Evolutionary conservation across 2,888 invertebrate genomes (phyloP).

Genomic region (Eudasyphora cyanicolor): DNA sequence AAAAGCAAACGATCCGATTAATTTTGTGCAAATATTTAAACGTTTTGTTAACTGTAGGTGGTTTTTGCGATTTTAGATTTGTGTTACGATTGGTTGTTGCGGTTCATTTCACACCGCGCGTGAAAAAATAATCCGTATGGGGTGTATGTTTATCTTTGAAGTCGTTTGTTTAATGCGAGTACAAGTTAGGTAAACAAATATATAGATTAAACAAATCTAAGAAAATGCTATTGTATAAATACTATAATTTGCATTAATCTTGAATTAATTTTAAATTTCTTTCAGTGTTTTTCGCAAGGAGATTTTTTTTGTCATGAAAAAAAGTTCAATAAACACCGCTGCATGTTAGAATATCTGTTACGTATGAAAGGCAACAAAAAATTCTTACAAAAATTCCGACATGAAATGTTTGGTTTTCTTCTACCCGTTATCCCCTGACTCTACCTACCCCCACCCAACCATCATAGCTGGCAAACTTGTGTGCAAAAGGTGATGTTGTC

Average conservation of each 20-base stretch:
- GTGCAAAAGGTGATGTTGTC: conserved; percentile 58
- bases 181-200: not conserved
- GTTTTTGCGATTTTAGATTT: not conserved
- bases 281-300: conserved; percentile 42
- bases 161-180: not conserved
- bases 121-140: not conserved
- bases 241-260: not conserved
- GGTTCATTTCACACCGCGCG: not conserved
- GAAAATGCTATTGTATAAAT: not conserved
- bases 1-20: conserved; percentile 23
- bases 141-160: not conserved
- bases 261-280: not conserved
- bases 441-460: not conserved
- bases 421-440: not conserved
- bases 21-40: conserved; percentile 34
- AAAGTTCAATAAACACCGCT: conserved; percentile 64
- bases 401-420: conserved; percentile 57
- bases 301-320: conserved; percentile 29
- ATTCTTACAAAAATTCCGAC: conserved; percentile 63
- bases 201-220: not conserved
- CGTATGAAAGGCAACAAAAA: conserved; percentile 49
- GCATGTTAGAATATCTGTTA: conserved; percentile 64
- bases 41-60: conserved; percentile 24
- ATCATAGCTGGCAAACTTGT: not conserved
- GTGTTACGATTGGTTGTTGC: not conserved